A percentile compares a stretch with the other conserved stretches of the same genome.
Conservation (phyloP, 2,113 vertebrate genomes). For the Centrocercus urophasianus region DNA sequence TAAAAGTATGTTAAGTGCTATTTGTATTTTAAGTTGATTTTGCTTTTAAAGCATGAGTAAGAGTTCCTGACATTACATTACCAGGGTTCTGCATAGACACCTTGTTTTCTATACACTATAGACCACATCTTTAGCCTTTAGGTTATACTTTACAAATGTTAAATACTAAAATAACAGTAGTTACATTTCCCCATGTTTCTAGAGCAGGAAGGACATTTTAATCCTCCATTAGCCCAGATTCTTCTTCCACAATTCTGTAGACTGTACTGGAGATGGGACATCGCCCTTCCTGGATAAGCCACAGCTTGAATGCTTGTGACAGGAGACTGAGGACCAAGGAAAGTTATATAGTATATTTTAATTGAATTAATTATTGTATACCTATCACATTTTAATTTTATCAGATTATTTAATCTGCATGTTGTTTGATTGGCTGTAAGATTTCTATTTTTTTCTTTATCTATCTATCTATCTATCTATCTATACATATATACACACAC, state of each 20-base stretch:
- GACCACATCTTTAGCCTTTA: background rate
- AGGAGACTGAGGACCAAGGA: background rate
- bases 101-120: background rate
- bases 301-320: background rate
- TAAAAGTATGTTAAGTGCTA: background rate
- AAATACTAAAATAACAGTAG: background rate
- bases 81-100: background rate
- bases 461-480: background rate
- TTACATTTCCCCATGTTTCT: background rate
- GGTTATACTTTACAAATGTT: background rate
- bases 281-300: accelerated
- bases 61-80: background rate
- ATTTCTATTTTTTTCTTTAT: background rate
- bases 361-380: background rate
- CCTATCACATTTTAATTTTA: background rate
- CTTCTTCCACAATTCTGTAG: background rate
- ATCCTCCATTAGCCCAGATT: background rate
- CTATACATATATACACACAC: background rate
- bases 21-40: background rate
- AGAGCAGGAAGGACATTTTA: background rate
- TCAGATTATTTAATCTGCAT: background rate
- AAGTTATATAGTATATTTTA: background rate
- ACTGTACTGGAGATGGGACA: background rate
- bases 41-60: background rate
- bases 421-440: background rate